Percentiles rank a stretch among this genome's conserved stretches.
These are phyloP conservation scores for Neotragus moschatus DNA, from an alignment of 2,113 vertebrate species.

Conservation along the genomic window DNA sequence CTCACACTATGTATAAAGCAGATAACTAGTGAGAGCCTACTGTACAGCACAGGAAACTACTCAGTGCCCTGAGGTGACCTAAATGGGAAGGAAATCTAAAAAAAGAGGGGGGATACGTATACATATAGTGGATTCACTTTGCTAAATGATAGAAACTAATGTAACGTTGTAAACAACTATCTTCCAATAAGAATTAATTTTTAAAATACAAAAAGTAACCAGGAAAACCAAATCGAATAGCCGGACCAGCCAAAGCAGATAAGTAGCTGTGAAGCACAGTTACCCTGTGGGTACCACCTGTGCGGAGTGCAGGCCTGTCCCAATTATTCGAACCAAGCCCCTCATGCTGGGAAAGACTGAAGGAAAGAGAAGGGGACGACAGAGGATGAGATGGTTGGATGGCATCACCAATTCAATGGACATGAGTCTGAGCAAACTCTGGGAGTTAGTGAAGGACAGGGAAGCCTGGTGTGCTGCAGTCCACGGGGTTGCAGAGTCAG, in stretches of 20 bases:
- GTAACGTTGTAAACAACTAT: not conserved
- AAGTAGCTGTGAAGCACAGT: no score
- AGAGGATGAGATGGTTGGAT: not conserved
- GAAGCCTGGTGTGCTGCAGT: not conserved
- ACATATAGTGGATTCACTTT: not conserved
- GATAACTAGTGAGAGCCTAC: not conserved
- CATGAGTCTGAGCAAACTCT: not conserved
- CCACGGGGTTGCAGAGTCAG: not conserved
- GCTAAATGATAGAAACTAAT: not conserved
- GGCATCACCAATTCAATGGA: not conserved
- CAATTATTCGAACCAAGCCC: not conserved
- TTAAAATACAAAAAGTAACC: not conserved
- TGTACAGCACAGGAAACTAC: not conserved
- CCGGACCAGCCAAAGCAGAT: fast-evolving
- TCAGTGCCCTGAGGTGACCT: not conserved
- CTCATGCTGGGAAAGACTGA: not conserved
- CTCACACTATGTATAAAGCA: not conserved
- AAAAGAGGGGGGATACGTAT: not conserved
- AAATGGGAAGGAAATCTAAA: not conserved
- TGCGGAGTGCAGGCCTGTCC: fast-evolving
- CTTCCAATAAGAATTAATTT: not conserved
- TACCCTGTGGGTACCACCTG: fast-evolving
- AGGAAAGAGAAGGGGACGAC: not conserved
- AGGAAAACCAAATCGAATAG: not conserved
- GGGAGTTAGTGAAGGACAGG: not conserved